Evolutionary conservation across 2,888 invertebrate genomes (phyloP), one percentile per base, ranked within the genome.

Genomic region (Drosophila kambysellisi): DNA sequence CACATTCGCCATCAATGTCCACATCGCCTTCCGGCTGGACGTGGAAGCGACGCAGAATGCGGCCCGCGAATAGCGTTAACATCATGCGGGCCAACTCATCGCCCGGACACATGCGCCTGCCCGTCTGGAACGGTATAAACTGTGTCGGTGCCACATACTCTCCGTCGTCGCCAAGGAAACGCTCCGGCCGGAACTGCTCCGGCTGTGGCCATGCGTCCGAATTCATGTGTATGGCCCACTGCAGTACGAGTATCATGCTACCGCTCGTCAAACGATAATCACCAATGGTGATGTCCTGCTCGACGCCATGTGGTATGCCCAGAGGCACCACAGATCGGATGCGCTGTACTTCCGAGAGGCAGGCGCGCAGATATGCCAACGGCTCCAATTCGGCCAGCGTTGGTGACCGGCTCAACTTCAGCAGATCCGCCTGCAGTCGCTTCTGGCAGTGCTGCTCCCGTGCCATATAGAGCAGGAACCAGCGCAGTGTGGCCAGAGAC

Each of bases 71-170:
- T 2, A 97, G 91, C 69, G 95, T 95, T 33, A 96, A 88, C 30
- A 95, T 90, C 96, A 96, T 97, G 75, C 95, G 95, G 0, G 97
- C 97, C 51, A 97, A 92, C 88, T 97, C 97, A 73, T 97, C 97
- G 0, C 98, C 98, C 0, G 97, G 95, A 90, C 98, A 98, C 95
- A 96, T 96, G 39, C 97, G 95, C 91, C 97, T 97, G 96, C 97
- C 98, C 74, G 95, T 95, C 93, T 97, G 97, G 91, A 97, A 98
- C 0, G 97, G 97, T 83, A 97, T 95, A 86, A 97, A 97, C 65
- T 95, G 94, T 53, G 95, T 95, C 0, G 95, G 95, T 70, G 95
- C 96, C 5, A 93, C 87, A 72, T 96, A 94, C 61, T 93, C 94
- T 0, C 96, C 96, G 46, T 95, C 94, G 0, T 94, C 93, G 52